Evolutionary conservation across 2,888 invertebrate genomes (phyloP).

Genomic region (Dryomyza anilis): DNA sequence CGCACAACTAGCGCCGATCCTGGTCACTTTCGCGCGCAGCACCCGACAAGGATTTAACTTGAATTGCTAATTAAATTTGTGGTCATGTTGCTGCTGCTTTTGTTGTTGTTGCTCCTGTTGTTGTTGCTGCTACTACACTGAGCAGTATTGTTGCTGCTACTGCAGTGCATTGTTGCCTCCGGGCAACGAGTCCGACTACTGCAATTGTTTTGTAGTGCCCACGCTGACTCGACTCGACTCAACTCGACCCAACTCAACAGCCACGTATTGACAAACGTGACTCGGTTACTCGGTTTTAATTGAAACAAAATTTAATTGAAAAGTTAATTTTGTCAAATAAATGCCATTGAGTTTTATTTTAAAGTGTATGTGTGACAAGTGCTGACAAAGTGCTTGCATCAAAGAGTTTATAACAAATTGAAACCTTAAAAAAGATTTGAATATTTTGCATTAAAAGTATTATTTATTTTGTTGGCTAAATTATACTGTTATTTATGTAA

Average conservation of each 20-base stretch:
- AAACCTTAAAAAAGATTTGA: no score
- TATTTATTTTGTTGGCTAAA: no score
- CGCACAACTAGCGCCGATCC: background rate
- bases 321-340: background rate
- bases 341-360: no score
- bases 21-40: background rate
- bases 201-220: no score
- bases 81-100: background rate
- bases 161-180: background rate
- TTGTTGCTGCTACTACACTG: background rate
- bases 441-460: no score
- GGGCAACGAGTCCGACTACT: no score
- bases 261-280: background rate
- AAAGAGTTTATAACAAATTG: no score
- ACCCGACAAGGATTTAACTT: slow-evolving; percentile 29
- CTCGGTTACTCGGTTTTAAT: background rate
- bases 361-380: no score
- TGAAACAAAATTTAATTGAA: background rate
- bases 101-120: background rate
- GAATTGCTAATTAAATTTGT: slow-evolving; percentile 21
- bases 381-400: no score
- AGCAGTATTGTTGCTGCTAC: background rate
- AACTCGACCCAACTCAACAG: no score
- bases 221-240: no score
- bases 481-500: no score